Evolutionary conservation across 2,797 vertebrate genomes (phyloP).

Genomic region (Spea hammondii): DNA sequence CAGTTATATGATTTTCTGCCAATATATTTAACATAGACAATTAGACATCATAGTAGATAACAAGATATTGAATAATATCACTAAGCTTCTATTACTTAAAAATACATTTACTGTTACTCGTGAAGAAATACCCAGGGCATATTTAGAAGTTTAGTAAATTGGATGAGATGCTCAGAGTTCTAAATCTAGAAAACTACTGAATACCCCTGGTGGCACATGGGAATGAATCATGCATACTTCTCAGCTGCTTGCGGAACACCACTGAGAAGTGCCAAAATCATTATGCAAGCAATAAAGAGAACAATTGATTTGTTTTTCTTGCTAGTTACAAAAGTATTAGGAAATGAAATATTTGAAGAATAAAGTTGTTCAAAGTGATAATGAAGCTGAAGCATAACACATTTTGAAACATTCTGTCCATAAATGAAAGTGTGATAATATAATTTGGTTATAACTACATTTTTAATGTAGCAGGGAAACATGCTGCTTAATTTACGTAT

Average conservation of each 20-base stretch:
- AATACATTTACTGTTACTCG: constrained; percentile 1
- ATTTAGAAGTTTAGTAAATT: constrained; percentile 42
- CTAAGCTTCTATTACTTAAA: neutral
- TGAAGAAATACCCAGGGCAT: constrained; percentile 24
- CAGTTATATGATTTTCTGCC: too few relatives aligned
- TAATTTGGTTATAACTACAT: too few relatives aligned
- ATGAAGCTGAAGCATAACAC: too few relatives aligned
- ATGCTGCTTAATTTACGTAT: too few relatives aligned
- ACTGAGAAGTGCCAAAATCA: constrained; percentile 40
- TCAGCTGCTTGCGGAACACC: constrained; percentile 39
- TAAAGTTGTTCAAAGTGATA: constrained; percentile 9
- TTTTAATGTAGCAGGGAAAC: too few relatives aligned
- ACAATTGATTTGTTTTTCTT: constrained; percentile 47
- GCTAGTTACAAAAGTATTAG: constrained; percentile 37
- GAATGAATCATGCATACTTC: constrained; percentile 47
- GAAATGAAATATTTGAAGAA: constrained; percentile 20
- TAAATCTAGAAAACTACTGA: constrained; percentile 34
- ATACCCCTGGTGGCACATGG: constrained; percentile 45
- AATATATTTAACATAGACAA: too few relatives aligned
- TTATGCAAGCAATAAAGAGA: constrained; percentile 47
- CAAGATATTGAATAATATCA: neutral
- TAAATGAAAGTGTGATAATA: too few relatives aligned
- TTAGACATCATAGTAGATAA: too few relatives aligned
- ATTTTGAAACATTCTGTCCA: too few relatives aligned
- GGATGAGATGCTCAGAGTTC: constrained; percentile 15